Evolutionary conservation across 2,113 vertebrate species (phyloP), one percentile per base, ranked within the genome.

Genomic region (Xenus cinereus): DNA sequence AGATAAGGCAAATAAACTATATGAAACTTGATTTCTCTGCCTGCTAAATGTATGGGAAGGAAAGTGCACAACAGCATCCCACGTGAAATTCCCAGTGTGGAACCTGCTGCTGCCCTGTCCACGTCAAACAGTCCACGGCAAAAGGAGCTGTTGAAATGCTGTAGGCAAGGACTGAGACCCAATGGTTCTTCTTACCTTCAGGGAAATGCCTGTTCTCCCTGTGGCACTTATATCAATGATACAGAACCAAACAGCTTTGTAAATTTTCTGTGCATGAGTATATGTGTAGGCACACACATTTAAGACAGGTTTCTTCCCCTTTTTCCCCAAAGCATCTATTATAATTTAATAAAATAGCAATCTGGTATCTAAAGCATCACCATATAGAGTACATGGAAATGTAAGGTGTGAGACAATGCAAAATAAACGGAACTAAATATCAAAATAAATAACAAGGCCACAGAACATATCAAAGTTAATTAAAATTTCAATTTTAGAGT

Each of bases 71-170:
- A 2, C 24, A 35, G 33, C 2, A 41, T 5, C 46, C 72, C 41
- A 0, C 3, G n/a, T 9, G 35, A 35, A 41, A 45, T 9, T 23
- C 64, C 43, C 30, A 2, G 68, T 7, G 14, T 1, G 3, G 19
- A 26, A 59, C 9, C 4, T 32, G 28, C 45, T 43, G 32, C 68
- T 45, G 17, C 4, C 33, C 51, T 19, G 4, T 46, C 46, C 46
- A 20, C 9, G 20, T 46, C 46, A 46, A 20, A 46, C 46, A 41
- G 37, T 27, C 30, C 22, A 0, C 5, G 48, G 35, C 39, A 82
- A 67, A 82, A 67, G 20, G 73, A 54, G 53, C 27, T 26, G n/a
- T 5, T 39, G 54, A 18, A 54, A 9, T 10, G 21, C 1, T n/a
- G 37, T 11, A 33, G 46, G 50, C 33, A 21, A 41, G 37, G 37